A percentile compares a stretch with the other conserved stretches of the same genome.
Conservation (phyloP, 2,113 vertebrate genomes). For the Setophaga petechia region DNA sequence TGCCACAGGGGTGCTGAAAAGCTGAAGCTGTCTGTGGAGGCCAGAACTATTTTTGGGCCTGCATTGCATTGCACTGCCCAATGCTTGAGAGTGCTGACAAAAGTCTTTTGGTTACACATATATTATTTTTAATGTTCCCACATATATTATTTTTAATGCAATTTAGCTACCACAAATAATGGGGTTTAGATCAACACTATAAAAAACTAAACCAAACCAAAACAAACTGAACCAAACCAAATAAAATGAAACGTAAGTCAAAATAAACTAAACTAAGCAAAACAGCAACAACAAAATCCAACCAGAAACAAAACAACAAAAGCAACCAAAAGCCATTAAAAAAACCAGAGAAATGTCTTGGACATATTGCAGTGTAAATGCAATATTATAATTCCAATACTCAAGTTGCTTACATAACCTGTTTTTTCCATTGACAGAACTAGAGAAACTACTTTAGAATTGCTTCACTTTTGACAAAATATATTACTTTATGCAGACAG, state of each 20-base stretch:
- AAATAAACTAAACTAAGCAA: neutral
- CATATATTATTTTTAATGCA: neutral
- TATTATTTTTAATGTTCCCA: no score
- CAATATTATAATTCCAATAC: neutral
- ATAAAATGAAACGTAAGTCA: neutral
- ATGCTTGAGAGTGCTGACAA: neutral
- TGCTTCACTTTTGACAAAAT: neutral
- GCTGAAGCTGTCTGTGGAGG: neutral
- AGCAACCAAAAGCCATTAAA: neutral
- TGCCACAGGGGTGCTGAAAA: neutral
- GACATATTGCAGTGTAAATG: neutral
- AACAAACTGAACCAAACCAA: neutral
- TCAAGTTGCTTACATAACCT: neutral
- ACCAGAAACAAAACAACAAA: neutral
- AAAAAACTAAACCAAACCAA: neutral
- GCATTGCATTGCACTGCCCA: neutral
- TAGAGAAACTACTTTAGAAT: neutral
- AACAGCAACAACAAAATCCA: neutral
- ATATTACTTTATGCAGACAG: neutral
- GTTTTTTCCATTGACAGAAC: neutral
- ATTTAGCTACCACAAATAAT: rapidly evolving
- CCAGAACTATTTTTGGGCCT: neutral
- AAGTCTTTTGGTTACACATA: neutral
- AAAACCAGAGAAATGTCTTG: rapidly evolving
- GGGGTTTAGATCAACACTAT: neutral